Conservation (phyloP, 2,113 vertebrate species). For the Nannospalax galili region DNA sequence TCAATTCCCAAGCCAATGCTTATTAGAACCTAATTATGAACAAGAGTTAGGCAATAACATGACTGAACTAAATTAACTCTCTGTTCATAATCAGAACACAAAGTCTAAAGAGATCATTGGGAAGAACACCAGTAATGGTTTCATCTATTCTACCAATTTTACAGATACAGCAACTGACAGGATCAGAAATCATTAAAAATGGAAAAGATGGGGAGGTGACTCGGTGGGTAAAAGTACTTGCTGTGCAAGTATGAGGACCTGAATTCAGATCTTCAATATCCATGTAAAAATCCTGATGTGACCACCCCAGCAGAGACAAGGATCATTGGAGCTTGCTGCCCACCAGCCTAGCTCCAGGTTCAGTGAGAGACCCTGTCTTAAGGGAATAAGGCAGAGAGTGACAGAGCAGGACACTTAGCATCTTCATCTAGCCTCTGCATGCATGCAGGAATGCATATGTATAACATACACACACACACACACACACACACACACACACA, state of each 20-base stretch:
- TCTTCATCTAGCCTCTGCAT: too few species aligned
- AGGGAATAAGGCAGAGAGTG: neutral
- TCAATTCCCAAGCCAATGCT: neutral
- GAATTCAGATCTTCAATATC: neutral
- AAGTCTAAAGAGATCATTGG: neutral
- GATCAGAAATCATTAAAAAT: neutral
- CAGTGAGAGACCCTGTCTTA: neutral
- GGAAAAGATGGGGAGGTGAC: neutral
- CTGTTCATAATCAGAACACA: neutral
- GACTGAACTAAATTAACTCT: neutral
- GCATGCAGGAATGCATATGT: too few species aligned
- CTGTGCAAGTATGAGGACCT: neutral
- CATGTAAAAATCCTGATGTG: neutral
- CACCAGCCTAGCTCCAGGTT: neutral
- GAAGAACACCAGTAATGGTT: neutral
- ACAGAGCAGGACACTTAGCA: too few species aligned
- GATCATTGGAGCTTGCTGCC: neutral
- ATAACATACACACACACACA: too few species aligned
- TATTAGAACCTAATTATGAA: neutral
- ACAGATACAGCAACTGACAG: neutral
- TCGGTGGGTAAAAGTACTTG: too few species aligned
- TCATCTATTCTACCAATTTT: neutral
- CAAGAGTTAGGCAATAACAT: neutral
- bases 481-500: too few species aligned
- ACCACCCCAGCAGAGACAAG: neutral